These are phyloP conservation scores for Gonatopus flavifemur DNA, from an alignment of 1,140 invertebrate genomes.

Conservation along the genomic window DNA sequence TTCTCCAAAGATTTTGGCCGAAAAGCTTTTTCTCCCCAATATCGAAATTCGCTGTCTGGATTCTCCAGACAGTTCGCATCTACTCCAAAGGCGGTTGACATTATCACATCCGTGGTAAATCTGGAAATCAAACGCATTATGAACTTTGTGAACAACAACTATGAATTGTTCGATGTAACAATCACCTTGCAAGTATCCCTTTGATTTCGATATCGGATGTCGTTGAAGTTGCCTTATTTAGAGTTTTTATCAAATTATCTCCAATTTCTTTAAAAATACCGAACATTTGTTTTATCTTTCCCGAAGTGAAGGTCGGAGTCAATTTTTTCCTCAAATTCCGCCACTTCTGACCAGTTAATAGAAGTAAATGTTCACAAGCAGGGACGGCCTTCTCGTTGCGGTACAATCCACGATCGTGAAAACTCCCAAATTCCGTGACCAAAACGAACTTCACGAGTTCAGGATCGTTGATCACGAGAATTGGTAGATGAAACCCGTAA, in stretches of 20 bases:
- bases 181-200: constrained; percentile 56
- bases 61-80: constrained; percentile 55
- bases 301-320: constrained; percentile 62
- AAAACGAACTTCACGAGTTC: constrained; percentile 55
- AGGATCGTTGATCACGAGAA: constrained; percentile 54
- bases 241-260: constrained; percentile 36
- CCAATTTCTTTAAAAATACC: constrained; percentile 51
- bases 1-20: constrained; percentile 15
- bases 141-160: constrained; percentile 63
- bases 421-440: constrained; percentile 56
- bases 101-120: constrained; percentile 61
- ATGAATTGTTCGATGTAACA: constrained; percentile 53
- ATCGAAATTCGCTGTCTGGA: constrained; percentile 52
- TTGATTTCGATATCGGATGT: constrained; percentile 40
- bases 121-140: constrained; percentile 53
- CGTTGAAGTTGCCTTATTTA: constrained; percentile 26
- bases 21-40: constrained; percentile 39
- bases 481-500: constrained; percentile 57
- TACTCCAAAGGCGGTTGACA: constrained; percentile 61
- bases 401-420: constrained; percentile 52
- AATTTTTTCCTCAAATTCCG: constrained; percentile 56
- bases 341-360: constrained; percentile 56
- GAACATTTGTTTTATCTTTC: constrained; percentile 63
- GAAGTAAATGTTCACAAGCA: constrained; percentile 60
- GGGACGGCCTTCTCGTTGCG: constrained; percentile 57